Evolutionary conservation across 2,113 vertebrate species (phyloP).

Genomic region (Bothrops jararaca): DNA sequence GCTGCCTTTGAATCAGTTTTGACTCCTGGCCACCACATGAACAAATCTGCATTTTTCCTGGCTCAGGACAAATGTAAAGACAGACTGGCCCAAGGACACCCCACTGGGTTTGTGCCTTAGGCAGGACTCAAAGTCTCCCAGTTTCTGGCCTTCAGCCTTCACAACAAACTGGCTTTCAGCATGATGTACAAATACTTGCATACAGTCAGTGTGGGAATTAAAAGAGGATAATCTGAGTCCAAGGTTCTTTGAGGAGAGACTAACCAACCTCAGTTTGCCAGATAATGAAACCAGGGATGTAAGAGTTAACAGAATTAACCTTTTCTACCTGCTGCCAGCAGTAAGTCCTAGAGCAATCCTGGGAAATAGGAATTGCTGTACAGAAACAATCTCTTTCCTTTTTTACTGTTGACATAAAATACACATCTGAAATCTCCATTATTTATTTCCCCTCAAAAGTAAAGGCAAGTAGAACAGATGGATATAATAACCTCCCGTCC

Average conservation of each 20-base stretch:
- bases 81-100: too few relatives aligned
- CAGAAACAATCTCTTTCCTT: neutral
- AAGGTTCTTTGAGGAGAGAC: neutral
- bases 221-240: neutral
- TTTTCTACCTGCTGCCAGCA: neutral
- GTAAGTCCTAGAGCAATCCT: neutral
- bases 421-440: neutral
- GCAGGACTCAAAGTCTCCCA: neutral
- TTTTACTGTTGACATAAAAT: neutral
- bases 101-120: neutral
- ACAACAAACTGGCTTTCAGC: neutral
- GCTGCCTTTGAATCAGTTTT: neutral
- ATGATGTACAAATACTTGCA: neutral
- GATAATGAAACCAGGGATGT: neutral
- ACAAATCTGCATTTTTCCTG: too few relatives aligned
- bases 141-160: neutral
- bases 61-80: too few relatives aligned
- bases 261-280: neutral
- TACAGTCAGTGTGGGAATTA: neutral
- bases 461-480: neutral
- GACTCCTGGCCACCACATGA: too few relatives aligned
- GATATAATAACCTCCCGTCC: neutral
- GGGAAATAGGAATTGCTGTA: neutral
- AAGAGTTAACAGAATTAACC: neutral
- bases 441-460: neutral